phyloP scores from a whole-genome alignment of 2,113 vertebrate species.

The Elephas maximus region DNA sequence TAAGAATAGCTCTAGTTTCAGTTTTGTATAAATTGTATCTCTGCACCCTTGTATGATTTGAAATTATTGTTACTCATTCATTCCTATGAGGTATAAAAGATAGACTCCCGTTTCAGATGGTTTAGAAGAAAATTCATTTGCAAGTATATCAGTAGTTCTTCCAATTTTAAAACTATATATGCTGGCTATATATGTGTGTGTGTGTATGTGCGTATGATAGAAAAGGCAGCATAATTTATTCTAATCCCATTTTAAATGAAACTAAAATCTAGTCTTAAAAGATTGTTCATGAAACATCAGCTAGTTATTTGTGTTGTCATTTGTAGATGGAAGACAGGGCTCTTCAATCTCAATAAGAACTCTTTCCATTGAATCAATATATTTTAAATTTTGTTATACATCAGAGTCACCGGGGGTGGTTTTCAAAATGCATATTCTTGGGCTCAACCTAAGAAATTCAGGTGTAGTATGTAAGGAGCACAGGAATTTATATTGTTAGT shows the following conservation, averaged over 20 bases:
- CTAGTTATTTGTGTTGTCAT: background rate
- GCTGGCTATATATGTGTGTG: too few species aligned
- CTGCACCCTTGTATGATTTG: background rate
- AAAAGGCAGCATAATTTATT: background rate
- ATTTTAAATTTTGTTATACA: background rate
- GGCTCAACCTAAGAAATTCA: background rate
- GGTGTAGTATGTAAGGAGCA: background rate
- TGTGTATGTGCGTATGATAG: background rate
- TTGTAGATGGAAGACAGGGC: background rate
- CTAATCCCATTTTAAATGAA: slow-evolving; percentile 1
- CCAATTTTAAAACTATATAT: background rate
- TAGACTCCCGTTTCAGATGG: background rate
- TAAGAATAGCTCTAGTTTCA: background rate
- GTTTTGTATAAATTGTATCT: background rate
- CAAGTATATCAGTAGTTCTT: background rate
- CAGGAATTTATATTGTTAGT: background rate
- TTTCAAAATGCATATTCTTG: slow-evolving; percentile 3
- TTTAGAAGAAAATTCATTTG: slow-evolving; percentile 19
- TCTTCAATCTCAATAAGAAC: background rate
- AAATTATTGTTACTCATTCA: slow-evolving; percentile 9
- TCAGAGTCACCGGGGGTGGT: background rate
- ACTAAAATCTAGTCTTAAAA: background rate
- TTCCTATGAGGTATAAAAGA: background rate
- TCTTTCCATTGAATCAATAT: background rate
- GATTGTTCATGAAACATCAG: background rate